These are phyloP conservation scores for Hippocampus guttulatus DNA, from an alignment of 2,113 vertebrate species.

Conservation along the genomic window DNA sequence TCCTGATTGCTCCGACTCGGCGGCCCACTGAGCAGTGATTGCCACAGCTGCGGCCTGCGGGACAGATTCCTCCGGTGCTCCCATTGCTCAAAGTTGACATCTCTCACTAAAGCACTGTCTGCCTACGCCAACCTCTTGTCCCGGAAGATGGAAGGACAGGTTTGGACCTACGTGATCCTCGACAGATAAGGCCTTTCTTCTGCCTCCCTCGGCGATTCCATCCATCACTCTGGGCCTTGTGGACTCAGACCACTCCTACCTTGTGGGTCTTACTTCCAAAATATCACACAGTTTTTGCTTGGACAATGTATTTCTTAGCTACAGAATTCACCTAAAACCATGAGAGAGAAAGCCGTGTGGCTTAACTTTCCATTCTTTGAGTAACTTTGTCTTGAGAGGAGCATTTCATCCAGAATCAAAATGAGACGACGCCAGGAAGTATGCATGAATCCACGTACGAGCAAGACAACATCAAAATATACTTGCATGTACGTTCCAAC, in stretches of 20 bases:
- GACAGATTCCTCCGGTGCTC: slow-evolving; percentile 60
- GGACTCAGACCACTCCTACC: slow-evolving; percentile 8
- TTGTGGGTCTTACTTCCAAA: slow-evolving; percentile 33
- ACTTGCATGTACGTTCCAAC: too few species aligned
- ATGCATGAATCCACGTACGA: too few species aligned
- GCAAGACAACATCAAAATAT: too few species aligned
- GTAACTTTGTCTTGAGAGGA: too few species aligned
- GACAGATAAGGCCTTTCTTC: slow-evolving; percentile 50
- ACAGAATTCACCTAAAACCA: neutral
- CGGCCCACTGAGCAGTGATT: slow-evolving; percentile 72
- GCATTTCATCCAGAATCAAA: too few species aligned
- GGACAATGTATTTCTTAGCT: neutral
- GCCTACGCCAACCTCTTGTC: slow-evolving; percentile 61
- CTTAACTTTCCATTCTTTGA: too few species aligned
- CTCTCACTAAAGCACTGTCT: slow-evolving; percentile 62
- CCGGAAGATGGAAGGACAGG: slow-evolving; percentile 63
- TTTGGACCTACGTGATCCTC: slow-evolving; percentile 58
- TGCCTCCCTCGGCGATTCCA: slow-evolving; percentile 37
- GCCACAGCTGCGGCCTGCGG: slow-evolving; percentile 69
- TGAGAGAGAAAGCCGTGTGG: too few species aligned
- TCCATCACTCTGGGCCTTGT: slow-evolving; percentile 53
- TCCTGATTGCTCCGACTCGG: slow-evolving; percentile 72
- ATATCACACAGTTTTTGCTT: slow-evolving; percentile 52
- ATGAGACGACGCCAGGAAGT: too few species aligned
- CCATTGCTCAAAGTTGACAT: slow-evolving; percentile 70